Evolutionary conservation across 2,113 vertebrate species (phyloP).

Genomic region (Rhineura floridana): DNA sequence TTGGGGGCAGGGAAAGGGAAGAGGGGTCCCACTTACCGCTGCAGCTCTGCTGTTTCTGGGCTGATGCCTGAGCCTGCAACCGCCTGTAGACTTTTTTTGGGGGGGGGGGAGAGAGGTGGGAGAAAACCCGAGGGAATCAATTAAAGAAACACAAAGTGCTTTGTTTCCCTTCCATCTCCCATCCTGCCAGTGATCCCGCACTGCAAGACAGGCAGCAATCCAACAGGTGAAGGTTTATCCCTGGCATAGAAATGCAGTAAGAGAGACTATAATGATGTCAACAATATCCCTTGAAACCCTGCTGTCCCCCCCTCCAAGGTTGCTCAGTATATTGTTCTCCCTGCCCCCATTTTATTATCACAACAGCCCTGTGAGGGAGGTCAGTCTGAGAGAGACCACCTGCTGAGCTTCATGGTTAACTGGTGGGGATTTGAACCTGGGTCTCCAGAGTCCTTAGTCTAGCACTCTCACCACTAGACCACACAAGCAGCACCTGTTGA

Average conservation of each 20-base stretch:
- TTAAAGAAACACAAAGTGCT: background rate
- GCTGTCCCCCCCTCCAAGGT: no score
- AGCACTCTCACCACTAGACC: no score
- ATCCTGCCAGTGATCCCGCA: no score
- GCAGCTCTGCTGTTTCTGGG: background rate
- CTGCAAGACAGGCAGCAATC: background rate
- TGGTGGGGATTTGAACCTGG: background rate
- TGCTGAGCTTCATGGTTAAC: background rate
- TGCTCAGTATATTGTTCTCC: no score
- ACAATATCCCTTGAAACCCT: no score
- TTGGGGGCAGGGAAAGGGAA: background rate
- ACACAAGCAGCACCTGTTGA: background rate
- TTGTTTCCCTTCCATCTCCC: background rate
- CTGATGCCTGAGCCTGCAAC: rapidly evolving
- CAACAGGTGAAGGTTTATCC: background rate
- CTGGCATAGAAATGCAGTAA: background rate
- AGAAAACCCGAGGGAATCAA: background rate
- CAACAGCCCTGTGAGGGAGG: background rate
- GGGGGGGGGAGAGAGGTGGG: background rate
- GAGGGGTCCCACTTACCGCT: background rate
- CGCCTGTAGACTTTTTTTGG: background rate
- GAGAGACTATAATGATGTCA: no score
- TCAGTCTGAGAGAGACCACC: background rate
- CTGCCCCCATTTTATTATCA: rapidly evolving
- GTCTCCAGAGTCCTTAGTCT: background rate